Evolutionary conservation across 2,113 vertebrate species (phyloP).

Genomic region (Tretioscincus oriximinensis): DNA sequence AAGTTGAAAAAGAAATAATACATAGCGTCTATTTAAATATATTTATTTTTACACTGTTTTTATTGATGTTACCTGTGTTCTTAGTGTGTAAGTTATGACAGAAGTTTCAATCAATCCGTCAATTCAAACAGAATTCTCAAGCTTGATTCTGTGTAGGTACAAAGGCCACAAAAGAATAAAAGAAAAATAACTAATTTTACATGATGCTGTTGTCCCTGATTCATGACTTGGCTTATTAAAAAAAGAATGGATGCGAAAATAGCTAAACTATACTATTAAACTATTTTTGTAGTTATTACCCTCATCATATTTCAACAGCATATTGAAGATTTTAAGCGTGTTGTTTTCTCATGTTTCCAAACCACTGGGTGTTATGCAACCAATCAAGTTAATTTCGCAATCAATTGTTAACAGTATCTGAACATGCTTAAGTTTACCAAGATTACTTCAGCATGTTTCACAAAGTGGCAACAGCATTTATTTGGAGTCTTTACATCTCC

Average conservation of each 20-base stretch:
- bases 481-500: not conserved
- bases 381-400: not conserved
- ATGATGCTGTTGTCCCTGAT: not conserved
- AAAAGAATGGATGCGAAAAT: too few species aligned
- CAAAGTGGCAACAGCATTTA: not conserved
- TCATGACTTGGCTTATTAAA: not conserved
- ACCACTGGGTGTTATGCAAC: too few species aligned
- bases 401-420: not conserved
- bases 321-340: not conserved
- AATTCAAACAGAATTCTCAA: constrained; percentile 16
- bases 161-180: constrained; percentile 3
- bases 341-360: too few species aligned
- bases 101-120: constrained; percentile 12
- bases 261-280: not conserved
- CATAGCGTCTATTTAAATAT: not conserved
- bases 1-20: constrained; percentile 25
- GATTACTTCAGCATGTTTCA: not conserved
- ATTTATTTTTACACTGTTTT: too few species aligned
- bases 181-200: constrained; percentile 38
- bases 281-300: not conserved
- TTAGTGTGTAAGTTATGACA: not conserved
- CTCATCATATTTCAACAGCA: not conserved
- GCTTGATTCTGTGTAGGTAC: not conserved
- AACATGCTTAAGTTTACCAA: not conserved
- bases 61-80: too few species aligned